Evolutionary conservation across 2,797 vertebrate species (phyloP).

Genomic region (Amazona ochrocephala): DNA sequence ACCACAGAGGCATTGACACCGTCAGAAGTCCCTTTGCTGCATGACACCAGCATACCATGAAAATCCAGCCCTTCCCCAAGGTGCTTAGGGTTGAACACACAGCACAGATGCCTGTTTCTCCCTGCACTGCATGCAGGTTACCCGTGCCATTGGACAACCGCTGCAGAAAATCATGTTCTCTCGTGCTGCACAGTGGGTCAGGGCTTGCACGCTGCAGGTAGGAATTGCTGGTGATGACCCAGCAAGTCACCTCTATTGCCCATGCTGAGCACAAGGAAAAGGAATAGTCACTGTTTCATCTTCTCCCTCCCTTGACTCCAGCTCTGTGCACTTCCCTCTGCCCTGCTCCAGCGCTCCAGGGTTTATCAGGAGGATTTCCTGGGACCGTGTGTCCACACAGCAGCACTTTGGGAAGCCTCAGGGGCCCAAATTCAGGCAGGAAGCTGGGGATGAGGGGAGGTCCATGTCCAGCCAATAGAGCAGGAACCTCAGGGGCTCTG

Average conservation of each 20-base stretch:
- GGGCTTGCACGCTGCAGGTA: neutral
- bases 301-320: neutral
- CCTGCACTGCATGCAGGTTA: neutral
- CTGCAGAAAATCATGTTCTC: neutral
- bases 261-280: neutral
- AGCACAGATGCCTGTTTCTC: neutral
- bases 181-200: neutral
- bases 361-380: neutral
- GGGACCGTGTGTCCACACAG: rapidly evolving
- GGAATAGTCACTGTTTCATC: neutral
- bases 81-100: neutral
- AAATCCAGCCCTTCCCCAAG: neutral
- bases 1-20: neutral
- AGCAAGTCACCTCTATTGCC: neutral
- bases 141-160: neutral
- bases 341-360: rapidly evolving
- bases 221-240: neutral
- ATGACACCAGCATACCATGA: too few relatives aligned
- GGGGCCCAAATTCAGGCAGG: neutral
- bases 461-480: neutral
- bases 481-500: neutral
- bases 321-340: neutral
- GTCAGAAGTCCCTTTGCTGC: neutral
- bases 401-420: neutral
- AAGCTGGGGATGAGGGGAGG: neutral